Evolutionary conservation across 2,113 vertebrate genomes (phyloP).

Genomic region (Tricholaema leucomelas): DNA sequence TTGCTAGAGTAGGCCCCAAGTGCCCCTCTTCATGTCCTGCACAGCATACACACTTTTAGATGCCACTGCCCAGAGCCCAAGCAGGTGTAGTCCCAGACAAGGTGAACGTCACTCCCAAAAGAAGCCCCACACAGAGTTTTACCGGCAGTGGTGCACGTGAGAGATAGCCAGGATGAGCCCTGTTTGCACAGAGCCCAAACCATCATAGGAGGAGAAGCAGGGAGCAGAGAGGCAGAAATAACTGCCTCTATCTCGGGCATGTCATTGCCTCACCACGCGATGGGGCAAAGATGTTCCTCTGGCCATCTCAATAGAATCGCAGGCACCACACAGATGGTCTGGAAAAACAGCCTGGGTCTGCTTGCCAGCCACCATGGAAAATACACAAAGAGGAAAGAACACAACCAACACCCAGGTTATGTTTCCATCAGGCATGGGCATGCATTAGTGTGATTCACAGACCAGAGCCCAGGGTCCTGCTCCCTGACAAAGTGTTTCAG

Average conservation of each 20-base stretch:
- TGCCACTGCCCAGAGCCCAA: neutral
- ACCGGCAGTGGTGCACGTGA: accelerated
- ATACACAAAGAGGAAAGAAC: neutral
- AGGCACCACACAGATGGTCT: accelerated
- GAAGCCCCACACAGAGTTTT: accelerated
- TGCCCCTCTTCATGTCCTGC: accelerated
- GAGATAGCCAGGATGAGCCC: neutral
- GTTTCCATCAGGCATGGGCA: neutral
- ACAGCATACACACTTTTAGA: accelerated
- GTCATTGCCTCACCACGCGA: accelerated
- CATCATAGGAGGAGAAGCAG: accelerated
- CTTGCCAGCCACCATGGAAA: neutral
- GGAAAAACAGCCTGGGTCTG: too few relatives aligned
- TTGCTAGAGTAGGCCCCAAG: neutral
- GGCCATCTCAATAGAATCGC: neutral
- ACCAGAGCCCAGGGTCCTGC: neutral
- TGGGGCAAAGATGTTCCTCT: neutral
- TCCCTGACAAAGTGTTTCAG: neutral
- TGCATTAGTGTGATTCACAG: neutral
- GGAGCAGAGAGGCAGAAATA: neutral
- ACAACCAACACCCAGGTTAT: neutral
- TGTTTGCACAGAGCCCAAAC: neutral
- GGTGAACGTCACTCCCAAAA: neutral
- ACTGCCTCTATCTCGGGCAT: accelerated
- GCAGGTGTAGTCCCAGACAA: neutral